phyloP scores from a whole-genome alignment of 2,888 invertebrate species.

The Lepidocyrtoides sp. region DNA sequence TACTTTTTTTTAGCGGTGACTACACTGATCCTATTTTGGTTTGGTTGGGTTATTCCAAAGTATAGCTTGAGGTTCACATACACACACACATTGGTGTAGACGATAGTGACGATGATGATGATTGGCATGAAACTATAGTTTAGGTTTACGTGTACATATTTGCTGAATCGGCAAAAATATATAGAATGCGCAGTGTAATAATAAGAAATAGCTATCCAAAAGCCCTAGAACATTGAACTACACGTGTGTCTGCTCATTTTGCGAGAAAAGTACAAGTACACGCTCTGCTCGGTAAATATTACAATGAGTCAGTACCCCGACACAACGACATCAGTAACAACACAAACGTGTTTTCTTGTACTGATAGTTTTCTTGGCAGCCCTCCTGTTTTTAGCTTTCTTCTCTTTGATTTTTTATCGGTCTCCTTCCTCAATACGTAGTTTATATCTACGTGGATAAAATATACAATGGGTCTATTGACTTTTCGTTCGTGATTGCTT shows the following conservation, averaged over 20 bases:
- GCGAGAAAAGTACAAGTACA: not conserved
- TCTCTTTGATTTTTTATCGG: conserved; percentile 27
- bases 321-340: not conserved
- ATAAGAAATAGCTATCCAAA: not conserved
- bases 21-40: conserved; percentile 10
- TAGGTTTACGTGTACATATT: not conserved
- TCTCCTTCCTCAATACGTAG: conserved; percentile 4
- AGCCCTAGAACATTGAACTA: not conserved
- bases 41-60: not conserved
- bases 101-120: not conserved
- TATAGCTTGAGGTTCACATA: conserved; percentile 1
- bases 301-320: not conserved
- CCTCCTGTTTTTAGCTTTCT: not conserved
- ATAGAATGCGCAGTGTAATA: not conserved
- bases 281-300: not conserved
- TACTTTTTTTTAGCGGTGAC: not conserved
- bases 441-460: conserved; percentile 13
- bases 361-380: not conserved
- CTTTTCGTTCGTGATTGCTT: conserved; percentile 58
- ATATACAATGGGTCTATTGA: conserved; percentile 52
- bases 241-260: conserved; percentile 18
- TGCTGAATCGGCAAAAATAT: conserved; percentile 32
- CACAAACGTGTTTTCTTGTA: not conserved
- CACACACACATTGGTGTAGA: no score
- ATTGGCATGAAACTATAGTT: conserved; percentile 18